phyloP scores from a whole-genome alignment of 2,797 vertebrate genomes.

The Thamnophis elegans region DNA sequence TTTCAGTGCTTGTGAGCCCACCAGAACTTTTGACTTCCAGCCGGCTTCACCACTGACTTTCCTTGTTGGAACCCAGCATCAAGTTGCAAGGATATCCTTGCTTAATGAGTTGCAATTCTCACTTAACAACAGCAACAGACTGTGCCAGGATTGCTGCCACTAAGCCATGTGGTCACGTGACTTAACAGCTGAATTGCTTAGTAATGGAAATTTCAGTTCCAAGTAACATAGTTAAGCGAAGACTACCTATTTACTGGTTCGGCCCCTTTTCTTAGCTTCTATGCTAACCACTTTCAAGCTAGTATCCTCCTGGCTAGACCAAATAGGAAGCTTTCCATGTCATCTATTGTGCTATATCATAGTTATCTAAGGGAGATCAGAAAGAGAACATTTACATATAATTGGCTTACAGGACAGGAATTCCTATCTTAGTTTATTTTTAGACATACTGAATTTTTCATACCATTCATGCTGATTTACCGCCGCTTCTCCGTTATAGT shows the following conservation, averaged over 20 bases:
- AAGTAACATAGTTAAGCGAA: neutral
- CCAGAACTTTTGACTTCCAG: neutral
- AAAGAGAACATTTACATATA: neutral
- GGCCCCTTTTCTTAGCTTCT: neutral
- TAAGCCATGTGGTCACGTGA: neutral
- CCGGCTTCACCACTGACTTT: neutral
- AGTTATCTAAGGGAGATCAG: neutral
- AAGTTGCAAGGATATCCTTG: neutral
- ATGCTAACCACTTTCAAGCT: neutral
- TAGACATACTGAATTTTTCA: neutral
- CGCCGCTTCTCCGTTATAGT: neutral
- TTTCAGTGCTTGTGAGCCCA: neutral
- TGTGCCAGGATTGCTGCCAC: neutral
- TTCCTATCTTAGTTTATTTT: neutral
- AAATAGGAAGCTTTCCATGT: neutral
- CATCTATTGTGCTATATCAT: neutral
- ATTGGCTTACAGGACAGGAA: neutral
- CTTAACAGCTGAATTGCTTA: neutral
- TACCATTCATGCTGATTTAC: neutral
- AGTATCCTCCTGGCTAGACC: neutral
- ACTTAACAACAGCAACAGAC: neutral
- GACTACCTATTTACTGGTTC: neutral
- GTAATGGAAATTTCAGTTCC: neutral
- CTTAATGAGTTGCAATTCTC: neutral
- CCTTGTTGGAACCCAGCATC: neutral